phyloP scores from a whole-genome alignment of 1,140 invertebrate species.

The Pseudomyrmex sp. region DNA sequence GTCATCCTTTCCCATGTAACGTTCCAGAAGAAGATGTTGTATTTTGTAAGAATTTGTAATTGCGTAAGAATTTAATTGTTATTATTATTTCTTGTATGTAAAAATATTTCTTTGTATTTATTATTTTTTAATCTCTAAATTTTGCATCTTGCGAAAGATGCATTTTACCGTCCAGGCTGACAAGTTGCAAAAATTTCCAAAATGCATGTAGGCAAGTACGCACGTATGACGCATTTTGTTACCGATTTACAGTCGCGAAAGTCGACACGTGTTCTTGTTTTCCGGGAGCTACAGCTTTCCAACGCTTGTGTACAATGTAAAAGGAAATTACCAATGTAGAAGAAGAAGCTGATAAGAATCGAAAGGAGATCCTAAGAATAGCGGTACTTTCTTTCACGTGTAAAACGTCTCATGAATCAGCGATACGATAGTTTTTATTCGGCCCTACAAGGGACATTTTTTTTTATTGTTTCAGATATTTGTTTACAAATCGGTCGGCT shows the following conservation, averaged over 20 bases:
- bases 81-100: too few species aligned
- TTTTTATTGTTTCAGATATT: neutral
- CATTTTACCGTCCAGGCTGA: neutral
- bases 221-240: neutral
- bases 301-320: conserved; percentile 45
- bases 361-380: conserved; percentile 63
- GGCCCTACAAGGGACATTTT: too few species aligned
- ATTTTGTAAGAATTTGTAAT: too few species aligned
- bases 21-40: too few species aligned
- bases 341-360: conserved; percentile 66
- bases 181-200: neutral
- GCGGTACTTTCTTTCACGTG: conserved; percentile 73
- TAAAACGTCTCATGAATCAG: conserved; percentile 27
- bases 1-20: too few species aligned
- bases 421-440: conserved; percentile 54
- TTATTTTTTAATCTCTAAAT: neutral
- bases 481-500: neutral
- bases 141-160: neutral
- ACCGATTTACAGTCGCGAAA: conserved; percentile 8
- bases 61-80: too few species aligned
- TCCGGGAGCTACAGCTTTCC: conserved; percentile 61
- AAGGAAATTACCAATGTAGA: conserved; percentile 71
- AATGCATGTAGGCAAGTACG: neutral
- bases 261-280: conserved; percentile 51
- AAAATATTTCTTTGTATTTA: neutral